Percentiles rank a stretch among this genome's conserved stretches.
Evolutionary conservation across 2,113 vertebrate species (phyloP).

Genomic region (Chroicocephalus ridibundus): DNA sequence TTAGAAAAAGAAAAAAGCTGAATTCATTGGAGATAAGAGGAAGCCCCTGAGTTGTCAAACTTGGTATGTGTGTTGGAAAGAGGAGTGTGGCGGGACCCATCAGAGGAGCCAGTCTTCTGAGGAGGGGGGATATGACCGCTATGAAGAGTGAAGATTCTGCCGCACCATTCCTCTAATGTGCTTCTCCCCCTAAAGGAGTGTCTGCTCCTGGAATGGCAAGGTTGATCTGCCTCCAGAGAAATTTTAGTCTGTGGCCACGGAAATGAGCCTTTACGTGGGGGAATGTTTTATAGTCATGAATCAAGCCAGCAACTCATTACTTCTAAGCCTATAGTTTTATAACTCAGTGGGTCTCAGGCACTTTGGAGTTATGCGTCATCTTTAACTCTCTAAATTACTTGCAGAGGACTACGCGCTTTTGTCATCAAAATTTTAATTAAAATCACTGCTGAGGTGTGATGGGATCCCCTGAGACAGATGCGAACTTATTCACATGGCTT

Average conservation of each 20-base stretch:
- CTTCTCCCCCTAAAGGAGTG: background rate
- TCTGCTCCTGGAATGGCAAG: background rate
- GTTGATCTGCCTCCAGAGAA: background rate
- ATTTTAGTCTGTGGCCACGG: background rate
- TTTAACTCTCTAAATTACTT: conserved; percentile 23
- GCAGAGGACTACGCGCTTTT: background rate
- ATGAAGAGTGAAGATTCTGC: background rate
- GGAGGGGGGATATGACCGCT: accelerated
- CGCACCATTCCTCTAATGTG: background rate
- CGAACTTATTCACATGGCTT: conserved; percentile 1
- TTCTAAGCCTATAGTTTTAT: background rate
- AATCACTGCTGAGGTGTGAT: background rate
- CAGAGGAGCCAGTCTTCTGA: background rate
- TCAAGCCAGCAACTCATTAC: background rate
- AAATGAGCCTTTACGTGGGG: background rate
- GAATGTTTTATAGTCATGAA: background rate
- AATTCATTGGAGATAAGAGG: background rate
- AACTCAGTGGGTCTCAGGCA: background rate
- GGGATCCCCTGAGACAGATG: conserved; percentile 29
- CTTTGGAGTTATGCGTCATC: background rate
- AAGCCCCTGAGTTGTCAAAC: background rate
- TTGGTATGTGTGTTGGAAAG: background rate
- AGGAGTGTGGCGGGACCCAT: background rate
- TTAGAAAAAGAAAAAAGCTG: background rate
- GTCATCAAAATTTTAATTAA: conserved; percentile 45